Percentiles rank a stretch among this genome's conserved stretches.
These are phyloP conservation scores for Propithecus deckenii DNA, from an alignment of 2,797 vertebrate genomes.

Conservation along the genomic window DNA sequence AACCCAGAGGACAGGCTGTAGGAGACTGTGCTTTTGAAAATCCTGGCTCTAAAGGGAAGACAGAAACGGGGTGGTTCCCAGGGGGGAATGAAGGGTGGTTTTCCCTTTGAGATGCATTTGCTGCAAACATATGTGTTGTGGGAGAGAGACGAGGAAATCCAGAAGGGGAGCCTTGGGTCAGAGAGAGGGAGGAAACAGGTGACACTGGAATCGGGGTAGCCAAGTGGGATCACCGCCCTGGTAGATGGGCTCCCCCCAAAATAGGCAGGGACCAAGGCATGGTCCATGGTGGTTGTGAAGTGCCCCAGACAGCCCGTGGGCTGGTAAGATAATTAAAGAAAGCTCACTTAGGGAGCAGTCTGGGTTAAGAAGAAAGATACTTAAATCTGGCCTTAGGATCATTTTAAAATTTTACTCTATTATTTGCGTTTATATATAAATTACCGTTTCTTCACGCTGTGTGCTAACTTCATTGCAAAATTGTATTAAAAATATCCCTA, in stretches of 20 bases:
- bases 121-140: background rate
- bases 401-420: constrained; percentile 61
- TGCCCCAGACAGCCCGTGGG: background rate
- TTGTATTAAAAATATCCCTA: constrained; percentile 35
- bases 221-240: background rate
- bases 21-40: background rate
- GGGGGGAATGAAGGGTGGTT: background rate
- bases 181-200: background rate
- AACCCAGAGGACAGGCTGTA: background rate
- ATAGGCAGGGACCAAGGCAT: background rate
- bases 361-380: constrained; percentile 51
- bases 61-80: background rate
- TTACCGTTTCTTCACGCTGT: constrained; percentile 42
- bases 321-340: constrained; percentile 27
- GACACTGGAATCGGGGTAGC: background rate
- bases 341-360: constrained; percentile 18
- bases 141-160: background rate
- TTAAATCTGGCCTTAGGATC: constrained; percentile 57
- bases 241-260: background rate
- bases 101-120: background rate
- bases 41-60: background rate
- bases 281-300: background rate
- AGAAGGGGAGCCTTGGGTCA: background rate
- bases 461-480: constrained; percentile 54
- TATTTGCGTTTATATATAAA: constrained; percentile 67